Evolutionary conservation across 2,113 vertebrate species (phyloP), one percentile per base, ranked within the genome.

Genomic region (Mesocricetus auratus): DNA sequence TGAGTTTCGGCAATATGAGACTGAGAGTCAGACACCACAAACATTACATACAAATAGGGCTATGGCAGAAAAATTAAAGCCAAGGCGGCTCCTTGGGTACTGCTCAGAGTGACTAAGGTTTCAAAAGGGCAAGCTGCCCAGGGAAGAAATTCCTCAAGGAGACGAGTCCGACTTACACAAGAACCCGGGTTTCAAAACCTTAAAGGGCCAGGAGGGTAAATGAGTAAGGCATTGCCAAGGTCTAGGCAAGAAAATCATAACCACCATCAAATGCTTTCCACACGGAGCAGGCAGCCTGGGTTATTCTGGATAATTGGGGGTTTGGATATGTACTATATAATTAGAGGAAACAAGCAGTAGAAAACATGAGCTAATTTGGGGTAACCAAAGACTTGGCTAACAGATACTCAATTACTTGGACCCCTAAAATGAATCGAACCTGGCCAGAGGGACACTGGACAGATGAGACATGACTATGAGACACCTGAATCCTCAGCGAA

Each of bases 311-410:
- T 93, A 97, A 97, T 96, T 97, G 93, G 94, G 74, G 96, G 97
- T 64, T 96, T 94, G 89, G 85, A 29, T 81, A 36, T 53, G 88
- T 91, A 95, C 95, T 94, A 69, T 94, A 92, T 96, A 95, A 97
- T 97, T 97, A 97, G 85, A 97, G 92, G 94, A 96, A 97, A 96
- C 89, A 94, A 92, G 92, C 85, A 97, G 96, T 94, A 91, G 95
- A 94, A 86, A 77, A 92, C 86, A 86, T 82, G 73, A 94, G 89
- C 85, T 97, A 97, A 97, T 97, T 79, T 97, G 77, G 86, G 94
- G 94, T 96, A 95, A 97, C 94, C 96, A 86, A 95, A 90, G 58
- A 96, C 58, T 86, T 95, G 94, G 94, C 93, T 62, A 94, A 88
- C 71, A 96, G 92, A 93, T 56, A 29, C 83, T 81, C 77, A 36